These are phyloP conservation scores for Onthophagus taurus DNA, from an alignment of 1,140 invertebrate species.

Conservation along the genomic window DNA sequence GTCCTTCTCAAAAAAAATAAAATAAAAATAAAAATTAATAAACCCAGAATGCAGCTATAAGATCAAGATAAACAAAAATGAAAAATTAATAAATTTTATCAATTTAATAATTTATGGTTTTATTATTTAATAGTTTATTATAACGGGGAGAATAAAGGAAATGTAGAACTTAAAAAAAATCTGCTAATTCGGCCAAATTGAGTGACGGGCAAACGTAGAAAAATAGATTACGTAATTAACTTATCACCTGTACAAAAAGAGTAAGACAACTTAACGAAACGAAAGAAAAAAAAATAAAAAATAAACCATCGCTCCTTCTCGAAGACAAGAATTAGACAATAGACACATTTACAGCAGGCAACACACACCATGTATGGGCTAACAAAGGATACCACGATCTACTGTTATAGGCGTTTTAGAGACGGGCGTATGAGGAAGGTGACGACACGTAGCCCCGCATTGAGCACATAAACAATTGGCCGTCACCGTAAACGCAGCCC, in stretches of 20 bases:
- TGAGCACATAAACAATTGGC: slow-evolving; percentile 36
- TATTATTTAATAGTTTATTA: too few species aligned
- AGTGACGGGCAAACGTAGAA: background rate
- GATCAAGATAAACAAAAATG: background rate
- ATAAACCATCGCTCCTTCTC: background rate
- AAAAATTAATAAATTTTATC: background rate
- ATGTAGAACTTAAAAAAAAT: background rate
- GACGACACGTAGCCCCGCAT: slow-evolving; percentile 35
- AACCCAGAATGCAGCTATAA: background rate
- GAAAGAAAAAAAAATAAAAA: background rate
- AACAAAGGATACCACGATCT: slow-evolving; percentile 37
- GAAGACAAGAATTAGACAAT: background rate
- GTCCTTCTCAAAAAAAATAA: too few species aligned
- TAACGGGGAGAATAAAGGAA: background rate
- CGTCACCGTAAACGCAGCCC: slow-evolving; percentile 32
- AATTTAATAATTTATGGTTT: too few species aligned
- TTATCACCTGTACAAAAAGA: background rate
- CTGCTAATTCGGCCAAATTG: too few species aligned
- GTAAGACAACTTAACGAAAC: background rate
- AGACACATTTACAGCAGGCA: background rate
- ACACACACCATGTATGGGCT: slow-evolving; percentile 18
- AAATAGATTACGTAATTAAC: background rate
- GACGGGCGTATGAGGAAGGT: slow-evolving; percentile 32
- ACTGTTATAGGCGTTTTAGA: slow-evolving; percentile 36
- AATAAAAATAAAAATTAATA: too few species aligned